These are phyloP conservation scores for Tragulus kanchil DNA, from an alignment of 2,113 vertebrate species.

Conservation along the genomic window DNA sequence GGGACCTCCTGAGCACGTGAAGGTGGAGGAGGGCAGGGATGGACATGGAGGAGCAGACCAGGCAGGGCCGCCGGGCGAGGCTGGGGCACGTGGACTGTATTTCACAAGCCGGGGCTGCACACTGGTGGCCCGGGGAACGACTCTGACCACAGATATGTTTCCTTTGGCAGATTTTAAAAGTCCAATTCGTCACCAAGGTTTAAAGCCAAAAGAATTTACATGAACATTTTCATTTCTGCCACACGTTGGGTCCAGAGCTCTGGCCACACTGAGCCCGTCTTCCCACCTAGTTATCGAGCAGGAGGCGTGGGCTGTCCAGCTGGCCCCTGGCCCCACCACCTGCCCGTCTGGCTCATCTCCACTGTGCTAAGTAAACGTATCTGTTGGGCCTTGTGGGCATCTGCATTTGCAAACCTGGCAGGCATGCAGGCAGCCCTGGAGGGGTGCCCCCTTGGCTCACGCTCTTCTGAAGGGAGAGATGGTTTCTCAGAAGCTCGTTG, in stretches of 20 bases:
- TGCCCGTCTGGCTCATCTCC: not conserved
- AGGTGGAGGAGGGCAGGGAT: fast-evolving
- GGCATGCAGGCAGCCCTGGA: not conserved
- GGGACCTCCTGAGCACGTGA: fast-evolving
- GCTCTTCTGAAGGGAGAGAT: not conserved
- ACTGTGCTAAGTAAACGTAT: not conserved
- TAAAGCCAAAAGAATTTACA: not conserved
- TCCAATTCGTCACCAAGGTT: not conserved
- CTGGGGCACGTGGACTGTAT: fast-evolving
- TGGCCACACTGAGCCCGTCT: fast-evolving
- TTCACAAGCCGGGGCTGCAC: not conserved
- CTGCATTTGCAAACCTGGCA: not conserved
- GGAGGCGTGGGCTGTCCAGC: not conserved
- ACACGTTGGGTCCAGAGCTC: not conserved
- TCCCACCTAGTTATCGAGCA: fast-evolving
- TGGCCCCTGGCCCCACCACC: not conserved
- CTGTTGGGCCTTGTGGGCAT: not conserved
- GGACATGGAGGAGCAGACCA: fast-evolving
- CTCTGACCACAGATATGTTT: not conserved
- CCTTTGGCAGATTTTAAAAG: not conserved
- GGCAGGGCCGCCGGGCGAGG: not conserved
- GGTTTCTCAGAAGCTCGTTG: not conserved
- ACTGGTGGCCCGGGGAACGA: not conserved
- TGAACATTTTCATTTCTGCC: not conserved
- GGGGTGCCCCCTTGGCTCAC: not conserved